Evolutionary conservation across 2,888 invertebrate species (phyloP), one percentile per base, ranked within the genome.

Genomic region (Rapana venosa): DNA sequence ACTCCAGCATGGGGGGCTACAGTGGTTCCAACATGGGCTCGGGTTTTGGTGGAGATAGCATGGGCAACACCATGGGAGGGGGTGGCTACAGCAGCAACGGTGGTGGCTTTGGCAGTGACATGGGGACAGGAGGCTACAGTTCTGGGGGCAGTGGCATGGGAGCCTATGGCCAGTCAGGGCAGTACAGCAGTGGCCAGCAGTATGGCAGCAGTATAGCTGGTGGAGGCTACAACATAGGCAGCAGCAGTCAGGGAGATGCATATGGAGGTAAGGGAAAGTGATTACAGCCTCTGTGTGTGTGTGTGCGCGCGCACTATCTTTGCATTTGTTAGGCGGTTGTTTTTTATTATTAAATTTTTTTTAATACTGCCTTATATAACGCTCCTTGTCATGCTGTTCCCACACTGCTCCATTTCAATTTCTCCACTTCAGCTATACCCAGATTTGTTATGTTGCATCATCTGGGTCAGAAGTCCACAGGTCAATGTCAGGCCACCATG

Each of bases 1-100:
- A 92, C 35, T 83, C 90, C 15, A 90, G 90, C 81, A 91, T 92
- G 88, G 92, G 92, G 47, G 92, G 92, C 47, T 92, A 91, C 66
- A 90, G 88, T 66, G 91, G 91, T 90, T 92, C 92, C 13, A 91
- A 87, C n/a, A 90, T 90, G 87, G 92, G 87, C 11, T 87, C 87
- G 26, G 90, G 91, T n/a, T 83, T 47, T 83, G 90, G 90, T 26
- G 91, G 91, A 26, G 89, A 88, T 79, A 90, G 87, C 77, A 89
- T 90, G 77, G 92, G 92, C 79, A 91, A 91, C 35, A 79, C 35
- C 47, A 83, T 83, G 26, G 91, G 92, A 58, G 89, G 91, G 77
- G 91, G 91, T 26, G 92, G 93, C 58, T 91, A 90, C 5, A 90
- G 91, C 70, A 89, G 88, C 85, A 90, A 87, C 88, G 91, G 91